Evolutionary conservation across 2,888 invertebrate species (phyloP).

Genomic region (Copidosoma aretas): DNA sequence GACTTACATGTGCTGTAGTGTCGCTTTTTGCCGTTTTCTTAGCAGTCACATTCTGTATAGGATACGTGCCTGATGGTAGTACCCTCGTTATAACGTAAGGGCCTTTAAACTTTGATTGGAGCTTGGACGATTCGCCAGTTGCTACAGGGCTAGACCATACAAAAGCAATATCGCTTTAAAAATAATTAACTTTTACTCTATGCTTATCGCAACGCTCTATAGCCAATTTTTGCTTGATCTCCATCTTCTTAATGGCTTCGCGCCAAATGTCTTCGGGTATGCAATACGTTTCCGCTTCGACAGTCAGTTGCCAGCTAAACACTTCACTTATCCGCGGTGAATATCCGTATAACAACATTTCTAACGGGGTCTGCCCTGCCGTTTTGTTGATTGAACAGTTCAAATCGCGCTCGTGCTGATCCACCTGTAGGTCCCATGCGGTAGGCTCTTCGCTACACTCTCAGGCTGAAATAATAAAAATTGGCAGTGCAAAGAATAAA

Average conservation of each 20-base stretch:
- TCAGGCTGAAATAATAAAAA: no score
- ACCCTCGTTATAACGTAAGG: neutral
- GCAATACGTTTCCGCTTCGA: slow-evolving; percentile 15
- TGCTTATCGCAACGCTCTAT: slow-evolving; percentile 30
- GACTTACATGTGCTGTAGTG: no score
- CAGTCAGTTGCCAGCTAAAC: slow-evolving; percentile 9
- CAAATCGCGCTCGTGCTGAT: slow-evolving; percentile 9
- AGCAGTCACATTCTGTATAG: no score
- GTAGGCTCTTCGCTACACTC: no score
- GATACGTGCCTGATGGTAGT: no score
- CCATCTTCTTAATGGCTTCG: slow-evolving; percentile 23
- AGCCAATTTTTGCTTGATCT: slow-evolving; percentile 24
- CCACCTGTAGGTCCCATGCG: no score
- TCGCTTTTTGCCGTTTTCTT: no score
- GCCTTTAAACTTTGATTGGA: slow-evolving; percentile 6
- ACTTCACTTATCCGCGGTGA: slow-evolving; percentile 13
- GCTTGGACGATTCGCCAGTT: slow-evolving; percentile 8
- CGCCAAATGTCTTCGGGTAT: slow-evolving; percentile 17
- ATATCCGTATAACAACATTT: slow-evolving; percentile 29
- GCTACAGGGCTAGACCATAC: slow-evolving; percentile 12
- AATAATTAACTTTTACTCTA: slow-evolving; percentile 23
- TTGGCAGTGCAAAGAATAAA: no score
- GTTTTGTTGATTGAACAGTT: slow-evolving; percentile 26
- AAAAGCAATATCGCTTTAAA: slow-evolving; percentile 30
- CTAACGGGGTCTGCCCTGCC: slow-evolving; percentile 28